These are phyloP conservation scores for Homarus americanus DNA, from an alignment of 1,140 invertebrate genomes.

Conservation along the genomic window DNA sequence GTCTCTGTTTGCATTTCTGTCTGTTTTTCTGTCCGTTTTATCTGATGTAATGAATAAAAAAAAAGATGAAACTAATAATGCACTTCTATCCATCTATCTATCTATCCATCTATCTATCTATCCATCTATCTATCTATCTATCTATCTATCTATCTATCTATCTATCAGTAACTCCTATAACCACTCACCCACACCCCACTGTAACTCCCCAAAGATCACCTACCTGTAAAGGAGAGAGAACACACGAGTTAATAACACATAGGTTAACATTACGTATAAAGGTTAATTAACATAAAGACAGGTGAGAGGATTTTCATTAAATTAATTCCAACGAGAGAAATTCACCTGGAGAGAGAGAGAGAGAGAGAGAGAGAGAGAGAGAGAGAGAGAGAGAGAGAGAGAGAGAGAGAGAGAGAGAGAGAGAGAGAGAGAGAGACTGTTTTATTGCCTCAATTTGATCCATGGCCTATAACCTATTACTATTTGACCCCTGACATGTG, in stretches of 20 bases:
- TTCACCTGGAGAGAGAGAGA: too few relatives aligned
- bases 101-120: too few relatives aligned
- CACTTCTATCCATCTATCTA: too few relatives aligned
- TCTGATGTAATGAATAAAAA: too few relatives aligned
- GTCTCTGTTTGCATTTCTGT: too few relatives aligned
- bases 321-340: neutral
- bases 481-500: neutral
- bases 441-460: neutral
- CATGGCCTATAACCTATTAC: neutral
- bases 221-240: neutral
- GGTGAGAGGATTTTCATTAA: neutral
- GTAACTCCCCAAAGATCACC: neutral
- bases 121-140: too few relatives aligned
- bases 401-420: slow-evolving; percentile 6
- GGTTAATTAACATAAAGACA: too few relatives aligned
- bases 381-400: slow-evolving; percentile 6
- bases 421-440: neutral
- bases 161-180: neutral
- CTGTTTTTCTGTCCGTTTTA: too few relatives aligned
- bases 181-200: neutral
- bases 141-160: too few relatives aligned
- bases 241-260: neutral
- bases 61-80: neutral
- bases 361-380: slow-evolving; percentile 6
- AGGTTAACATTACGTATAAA: too few relatives aligned